Evolutionary conservation across 2,888 invertebrate genomes (phyloP).

Genomic region (Aspidiotus destructor): DNA sequence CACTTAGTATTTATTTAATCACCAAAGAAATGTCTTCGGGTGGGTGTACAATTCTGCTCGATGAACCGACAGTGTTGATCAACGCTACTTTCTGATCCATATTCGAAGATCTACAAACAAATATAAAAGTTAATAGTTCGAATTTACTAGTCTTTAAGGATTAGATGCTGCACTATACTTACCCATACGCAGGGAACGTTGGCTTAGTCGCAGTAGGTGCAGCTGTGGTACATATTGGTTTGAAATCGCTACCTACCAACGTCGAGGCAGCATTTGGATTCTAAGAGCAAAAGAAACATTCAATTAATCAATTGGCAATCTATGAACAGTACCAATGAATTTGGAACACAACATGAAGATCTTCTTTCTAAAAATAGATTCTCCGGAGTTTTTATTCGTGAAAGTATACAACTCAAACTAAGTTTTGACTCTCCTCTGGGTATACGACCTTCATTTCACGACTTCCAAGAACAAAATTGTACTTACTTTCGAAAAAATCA

Average conservation of each 20-base stretch:
- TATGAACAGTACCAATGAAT: too few relatives aligned
- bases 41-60: constrained; percentile 85
- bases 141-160: too few relatives aligned
- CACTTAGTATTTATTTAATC: background rate
- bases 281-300: background rate
- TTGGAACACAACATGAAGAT: too few relatives aligned
- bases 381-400: background rate
- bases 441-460: too few relatives aligned
- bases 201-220: constrained; percentile 36
- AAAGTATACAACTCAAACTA: background rate
- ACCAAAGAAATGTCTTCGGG: constrained; percentile 79
- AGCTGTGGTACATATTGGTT: constrained; percentile 47
- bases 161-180: constrained; percentile 9
- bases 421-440: too few relatives aligned
- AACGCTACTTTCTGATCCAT: constrained; percentile 43
- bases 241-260: constrained; percentile 53
- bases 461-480: too few relatives aligned
- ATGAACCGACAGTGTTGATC: constrained; percentile 69
- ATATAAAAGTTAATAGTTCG: too few relatives aligned
- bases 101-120: constrained; percentile 8
- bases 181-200: constrained; percentile 35
- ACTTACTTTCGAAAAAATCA: too few relatives aligned
- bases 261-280: constrained; percentile 40
- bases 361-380: too few relatives aligned
- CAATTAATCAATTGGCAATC: too few relatives aligned